These are phyloP conservation scores for Chloropsis hardwickii DNA, from an alignment of 2,113 vertebrate genomes.

Conservation along the genomic window DNA sequence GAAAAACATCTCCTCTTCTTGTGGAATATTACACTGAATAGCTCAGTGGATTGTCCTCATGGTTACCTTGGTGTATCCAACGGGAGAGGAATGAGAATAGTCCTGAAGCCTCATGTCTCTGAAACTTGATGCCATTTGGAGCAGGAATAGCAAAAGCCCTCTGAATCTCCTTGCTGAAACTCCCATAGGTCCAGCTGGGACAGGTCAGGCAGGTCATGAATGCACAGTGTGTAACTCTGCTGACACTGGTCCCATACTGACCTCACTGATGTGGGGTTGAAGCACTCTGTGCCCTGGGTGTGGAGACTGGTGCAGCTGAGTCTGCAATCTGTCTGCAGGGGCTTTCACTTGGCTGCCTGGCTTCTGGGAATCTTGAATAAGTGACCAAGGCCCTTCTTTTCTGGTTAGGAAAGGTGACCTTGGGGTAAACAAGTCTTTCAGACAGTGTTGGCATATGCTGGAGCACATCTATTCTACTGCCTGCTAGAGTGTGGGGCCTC, in stretches of 20 bases:
- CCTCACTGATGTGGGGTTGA: rapidly evolving
- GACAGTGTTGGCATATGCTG: not conserved
- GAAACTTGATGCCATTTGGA: not conserved
- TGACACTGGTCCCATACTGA: rapidly evolving
- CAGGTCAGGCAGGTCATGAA: not conserved
- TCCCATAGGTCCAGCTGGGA: not conserved
- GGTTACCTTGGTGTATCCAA: not conserved
- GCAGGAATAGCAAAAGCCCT: not conserved
- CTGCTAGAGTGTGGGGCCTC: not conserved
- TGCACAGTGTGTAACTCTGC: rapidly evolving
- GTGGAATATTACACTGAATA: not conserved
- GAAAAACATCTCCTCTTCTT: not conserved
- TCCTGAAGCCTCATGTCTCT: not conserved
- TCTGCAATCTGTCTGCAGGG: not conserved
- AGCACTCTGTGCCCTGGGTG: not conserved
- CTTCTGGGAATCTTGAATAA: not conserved
- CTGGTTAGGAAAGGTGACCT: not conserved
- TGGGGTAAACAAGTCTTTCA: not conserved
- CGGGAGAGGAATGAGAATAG: not conserved
- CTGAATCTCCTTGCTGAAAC: not conserved
- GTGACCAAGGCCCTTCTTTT: not conserved
- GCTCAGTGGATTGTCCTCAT: not conserved
- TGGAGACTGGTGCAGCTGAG: not conserved
- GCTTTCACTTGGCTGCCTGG: not conserved
- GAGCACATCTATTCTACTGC: not conserved